Percentiles rank a stretch among this genome's conserved stretches.
Conservation (phyloP, 2,113 vertebrate species). For the Brienomyrus longianalis region DNA sequence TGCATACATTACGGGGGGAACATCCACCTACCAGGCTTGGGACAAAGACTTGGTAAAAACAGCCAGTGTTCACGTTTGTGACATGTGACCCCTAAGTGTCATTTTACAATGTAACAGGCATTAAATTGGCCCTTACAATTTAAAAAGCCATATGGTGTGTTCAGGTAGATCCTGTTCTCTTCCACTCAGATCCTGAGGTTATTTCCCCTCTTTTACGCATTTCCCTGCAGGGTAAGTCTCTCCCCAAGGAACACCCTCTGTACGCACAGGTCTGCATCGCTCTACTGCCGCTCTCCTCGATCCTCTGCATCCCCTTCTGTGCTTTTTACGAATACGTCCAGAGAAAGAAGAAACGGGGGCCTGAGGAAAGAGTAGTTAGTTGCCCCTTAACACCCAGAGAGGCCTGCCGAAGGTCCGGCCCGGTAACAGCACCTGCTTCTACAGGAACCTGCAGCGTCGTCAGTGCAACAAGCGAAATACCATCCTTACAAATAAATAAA, state of each 20-base stretch:
- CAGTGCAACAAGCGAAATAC: not conserved
- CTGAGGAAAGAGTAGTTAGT: not conserved
- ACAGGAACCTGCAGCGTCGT: not conserved
- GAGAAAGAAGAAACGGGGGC: constrained; percentile 40
- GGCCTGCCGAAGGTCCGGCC: not conserved
- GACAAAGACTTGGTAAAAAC: constrained; percentile 77
- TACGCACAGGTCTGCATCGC: constrained; percentile 68
- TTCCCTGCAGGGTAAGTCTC: constrained; percentile 69
- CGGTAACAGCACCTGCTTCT: not conserved
- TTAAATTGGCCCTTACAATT: not conserved
- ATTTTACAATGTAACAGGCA: too few species aligned
- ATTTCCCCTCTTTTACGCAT: not conserved
- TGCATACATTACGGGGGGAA: constrained; percentile 74
- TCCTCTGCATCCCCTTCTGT: constrained; percentile 70
- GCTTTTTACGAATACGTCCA: constrained; percentile 65
- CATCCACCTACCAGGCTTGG: constrained; percentile 82
- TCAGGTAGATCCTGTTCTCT: constrained; percentile 61
- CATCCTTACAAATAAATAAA: not conserved
- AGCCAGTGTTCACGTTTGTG: constrained; percentile 57
- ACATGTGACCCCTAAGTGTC: not conserved
- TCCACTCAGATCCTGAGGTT: not conserved
- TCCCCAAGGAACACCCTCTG: constrained; percentile 69
- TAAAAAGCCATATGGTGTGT: constrained; percentile 68
- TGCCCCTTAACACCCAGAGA: constrained; percentile 4
- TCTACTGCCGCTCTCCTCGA: constrained; percentile 69